Evolutionary conservation across 2,888 invertebrate genomes (phyloP).

Genomic region (Frankliniella intonsa): DNA sequence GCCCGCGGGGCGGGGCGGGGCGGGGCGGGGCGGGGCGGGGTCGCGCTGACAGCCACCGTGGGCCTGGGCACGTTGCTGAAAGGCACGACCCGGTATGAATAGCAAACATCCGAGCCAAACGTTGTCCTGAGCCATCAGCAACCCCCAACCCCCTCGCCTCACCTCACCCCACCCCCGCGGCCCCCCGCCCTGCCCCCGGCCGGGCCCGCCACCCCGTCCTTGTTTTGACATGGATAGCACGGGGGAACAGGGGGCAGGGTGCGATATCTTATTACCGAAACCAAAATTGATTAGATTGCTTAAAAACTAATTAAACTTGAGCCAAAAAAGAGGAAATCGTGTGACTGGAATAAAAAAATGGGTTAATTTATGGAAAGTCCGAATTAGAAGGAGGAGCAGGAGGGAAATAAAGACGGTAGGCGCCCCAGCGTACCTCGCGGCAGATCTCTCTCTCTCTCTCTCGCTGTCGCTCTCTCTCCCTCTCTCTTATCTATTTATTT

Average conservation of each 20-base stretch:
- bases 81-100: too few relatives aligned
- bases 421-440: constrained; percentile 34
- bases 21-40: too few relatives aligned
- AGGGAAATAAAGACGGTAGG: constrained; percentile 25
- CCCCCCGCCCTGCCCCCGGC: not conserved
- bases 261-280: not conserved
- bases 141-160: not conserved
- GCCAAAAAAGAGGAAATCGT: constrained; percentile 2
- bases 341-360: constrained; percentile 25
- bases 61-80: too few relatives aligned
- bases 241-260: not conserved
- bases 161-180: not conserved
- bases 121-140: too few relatives aligned
- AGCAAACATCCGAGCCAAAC: too few relatives aligned
- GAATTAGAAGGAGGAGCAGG: constrained; percentile 18
- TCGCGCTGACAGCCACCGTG: too few relatives aligned
- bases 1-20: too few relatives aligned
- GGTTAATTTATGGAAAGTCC: constrained; percentile 25
- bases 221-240: constrained; percentile 6
- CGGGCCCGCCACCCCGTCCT: not conserved
- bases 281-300: constrained; percentile 23
- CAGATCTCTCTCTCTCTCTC: constrained; percentile 35
- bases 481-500: not conserved
- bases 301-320: constrained; percentile 21
- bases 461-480: constrained; percentile 28